Evolutionary conservation across 92 coral and sea anemone species (phyloP), one percentile per base, ranked within the genome.

Genomic region (Epizoanthus fatuus): DNA sequence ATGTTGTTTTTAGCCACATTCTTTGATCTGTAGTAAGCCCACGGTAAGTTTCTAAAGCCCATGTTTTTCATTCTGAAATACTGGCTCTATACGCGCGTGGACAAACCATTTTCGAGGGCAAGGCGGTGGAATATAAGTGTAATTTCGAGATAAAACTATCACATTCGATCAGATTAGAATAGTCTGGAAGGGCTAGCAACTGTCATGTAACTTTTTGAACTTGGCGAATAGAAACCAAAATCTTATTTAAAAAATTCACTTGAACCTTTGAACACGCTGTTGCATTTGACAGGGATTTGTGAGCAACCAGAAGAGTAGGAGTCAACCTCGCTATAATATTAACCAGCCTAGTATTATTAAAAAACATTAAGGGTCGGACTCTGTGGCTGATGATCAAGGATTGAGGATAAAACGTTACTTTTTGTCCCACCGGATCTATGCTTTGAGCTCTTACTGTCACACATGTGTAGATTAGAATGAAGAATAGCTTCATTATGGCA

Each of bases 131-230:
- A 73, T 77, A 87, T 12, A 49, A 55, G 14, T 38, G 72, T 49
- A 70, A 81, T 22, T 81, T 75, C 11, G 40, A 71, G 0, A 87
- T 29, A 32, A 71, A 79, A 19, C 81, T 54, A 25, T 87, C 82
- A 53, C 91, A 80, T 80, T 86, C 90, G 15, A 86, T 38, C 7
- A 86, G 38, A n/a, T 78, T 86, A 0, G 90, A 79, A 57, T 67
- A 79, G 2, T 81, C 76, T 11, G 80, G 76, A 2, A 79, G 20
- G 1, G 90, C 68, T 3, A 69, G 67, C 3, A 87, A 40, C 16
- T 78, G 75, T 4, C 68, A 16, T 3, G 75, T 38, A 3, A 73
- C 8, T 10, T 32, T 17, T 42, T 87, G 91, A 0, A 74, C 63
- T 17, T 38, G 37, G 12, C 38, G 62, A 3, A 80, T 49, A 4